These are phyloP conservation scores for Oreortyx pictus DNA, from an alignment of 2,797 vertebrate species.

Conservation along the genomic window DNA sequence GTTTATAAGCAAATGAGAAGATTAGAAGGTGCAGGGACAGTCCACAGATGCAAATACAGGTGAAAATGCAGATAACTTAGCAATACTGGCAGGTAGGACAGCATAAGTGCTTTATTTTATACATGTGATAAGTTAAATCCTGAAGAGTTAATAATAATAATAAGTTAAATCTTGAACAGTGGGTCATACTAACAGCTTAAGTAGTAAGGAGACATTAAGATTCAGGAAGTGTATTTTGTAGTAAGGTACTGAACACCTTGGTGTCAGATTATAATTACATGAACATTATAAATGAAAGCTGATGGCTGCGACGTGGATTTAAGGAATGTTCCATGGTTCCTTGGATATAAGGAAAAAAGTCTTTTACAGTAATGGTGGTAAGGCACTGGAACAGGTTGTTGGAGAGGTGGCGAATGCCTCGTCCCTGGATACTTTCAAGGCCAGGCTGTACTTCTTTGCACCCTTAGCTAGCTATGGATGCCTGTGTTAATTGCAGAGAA, in stretches of 20 bases:
- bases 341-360: too few species aligned
- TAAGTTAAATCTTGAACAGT: neutral
- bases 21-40: neutral
- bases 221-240: slow-evolving; percentile 20
- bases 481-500: too few species aligned
- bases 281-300: neutral
- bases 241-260: neutral
- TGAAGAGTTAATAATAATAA: too few species aligned
- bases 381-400: too few species aligned
- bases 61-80: neutral
- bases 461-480: too few species aligned
- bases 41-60: neutral
- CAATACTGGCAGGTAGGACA: neutral
- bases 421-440: too few species aligned
- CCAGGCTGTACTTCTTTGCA: too few species aligned
- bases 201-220: neutral
- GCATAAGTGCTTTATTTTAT: neutral
- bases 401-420: too few species aligned
- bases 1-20: neutral
- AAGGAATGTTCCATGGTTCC: too few species aligned
- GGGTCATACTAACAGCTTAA: neutral
- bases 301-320: neutral
- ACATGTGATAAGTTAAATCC: neutral
- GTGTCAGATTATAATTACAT: neutral
- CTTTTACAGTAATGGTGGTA: too few species aligned